phyloP scores from a whole-genome alignment of 2,888 invertebrate species.

The Drosophila fulvimacula region DNA sequence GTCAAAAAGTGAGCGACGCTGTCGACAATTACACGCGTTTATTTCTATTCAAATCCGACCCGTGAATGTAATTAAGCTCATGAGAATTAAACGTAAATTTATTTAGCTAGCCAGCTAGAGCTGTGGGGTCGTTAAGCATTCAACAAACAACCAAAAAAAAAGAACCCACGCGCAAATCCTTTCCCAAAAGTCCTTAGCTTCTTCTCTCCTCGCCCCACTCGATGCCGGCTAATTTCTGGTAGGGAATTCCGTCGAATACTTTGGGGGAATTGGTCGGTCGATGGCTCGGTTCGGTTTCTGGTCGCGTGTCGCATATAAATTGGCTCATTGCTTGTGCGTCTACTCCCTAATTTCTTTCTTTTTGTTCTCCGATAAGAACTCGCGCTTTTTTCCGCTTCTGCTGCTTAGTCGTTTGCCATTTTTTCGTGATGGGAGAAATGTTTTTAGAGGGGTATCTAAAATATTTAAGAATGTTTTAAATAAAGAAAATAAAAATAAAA shows the following conservation, averaged over 20 bases:
- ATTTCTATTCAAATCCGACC: conserved; percentile 65
- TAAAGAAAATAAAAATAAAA: no score
- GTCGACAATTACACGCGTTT: conserved; percentile 64
- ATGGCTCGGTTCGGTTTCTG: conserved; percentile 44
- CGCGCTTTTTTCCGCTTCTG: conserved; percentile 7
- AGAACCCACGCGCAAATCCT: conserved; percentile 55
- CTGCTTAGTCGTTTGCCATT: conserved; percentile 26
- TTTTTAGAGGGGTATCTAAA: neutral
- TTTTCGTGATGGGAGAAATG: conserved; percentile 1
- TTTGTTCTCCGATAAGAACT: conserved; percentile 51
- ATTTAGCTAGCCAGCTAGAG: conserved; percentile 44
- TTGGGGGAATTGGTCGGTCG: conserved; percentile 22
- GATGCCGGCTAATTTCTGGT: conserved; percentile 31
- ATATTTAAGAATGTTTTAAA: neutral
- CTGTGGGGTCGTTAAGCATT: conserved; percentile 40
- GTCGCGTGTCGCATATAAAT: conserved; percentile 75
- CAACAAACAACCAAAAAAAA: conserved; percentile 6
- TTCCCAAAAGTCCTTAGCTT: conserved; percentile 26
- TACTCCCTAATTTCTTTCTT: conserved; percentile 46
- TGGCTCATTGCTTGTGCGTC: conserved; percentile 68
- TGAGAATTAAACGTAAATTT: conserved; percentile 74
- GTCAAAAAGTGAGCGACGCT: neutral
- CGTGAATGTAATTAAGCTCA: conserved; percentile 79
- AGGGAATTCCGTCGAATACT: conserved; percentile 34
- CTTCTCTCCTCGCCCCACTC: neutral